Percentiles rank a stretch among this genome's conserved stretches.
These are phyloP conservation scores for Zosterops pallidus DNA, from an alignment of 2,113 vertebrate genomes.

Conservation along the genomic window DNA sequence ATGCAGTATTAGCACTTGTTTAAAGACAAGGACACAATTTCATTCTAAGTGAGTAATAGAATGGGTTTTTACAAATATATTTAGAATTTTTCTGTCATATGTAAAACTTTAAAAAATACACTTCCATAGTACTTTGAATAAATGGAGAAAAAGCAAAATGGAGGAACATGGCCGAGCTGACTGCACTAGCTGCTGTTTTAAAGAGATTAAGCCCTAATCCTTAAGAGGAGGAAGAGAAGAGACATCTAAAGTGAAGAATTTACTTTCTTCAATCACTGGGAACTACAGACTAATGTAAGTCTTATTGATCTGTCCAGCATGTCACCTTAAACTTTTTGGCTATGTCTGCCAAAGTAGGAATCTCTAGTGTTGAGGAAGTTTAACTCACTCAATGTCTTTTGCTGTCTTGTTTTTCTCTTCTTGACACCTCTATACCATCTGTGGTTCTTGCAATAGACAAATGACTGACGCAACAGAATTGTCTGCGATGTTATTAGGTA, in stretches of 20 bases:
- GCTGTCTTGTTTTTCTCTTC: not conserved
- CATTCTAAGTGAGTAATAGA: constrained; percentile 19
- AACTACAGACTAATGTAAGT: not conserved
- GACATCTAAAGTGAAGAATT: not conserved
- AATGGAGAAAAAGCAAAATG: not conserved
- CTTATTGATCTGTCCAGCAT: not conserved
- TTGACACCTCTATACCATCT: not conserved
- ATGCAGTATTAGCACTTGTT: constrained; percentile 31
- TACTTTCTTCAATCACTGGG: not conserved
- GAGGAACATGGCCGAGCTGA: fast-evolving
- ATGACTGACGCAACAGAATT: not conserved
- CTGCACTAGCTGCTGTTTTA: not conserved
- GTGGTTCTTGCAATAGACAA: not conserved
- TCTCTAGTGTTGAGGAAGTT: not conserved
- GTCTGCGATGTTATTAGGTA: not conserved
- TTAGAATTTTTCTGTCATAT: not conserved
- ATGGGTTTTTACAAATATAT: not conserved
- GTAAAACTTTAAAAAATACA: not conserved
- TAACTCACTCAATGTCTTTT: not conserved
- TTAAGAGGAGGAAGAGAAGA: not conserved
- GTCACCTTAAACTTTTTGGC: not conserved
- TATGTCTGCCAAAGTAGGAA: not conserved
- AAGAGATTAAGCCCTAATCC: not conserved
- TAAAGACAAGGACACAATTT: constrained; percentile 7
- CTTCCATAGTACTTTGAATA: not conserved